Conservation (phyloP, 1,140 invertebrate species). For the Neoseiulus cucumeris region DNA sequence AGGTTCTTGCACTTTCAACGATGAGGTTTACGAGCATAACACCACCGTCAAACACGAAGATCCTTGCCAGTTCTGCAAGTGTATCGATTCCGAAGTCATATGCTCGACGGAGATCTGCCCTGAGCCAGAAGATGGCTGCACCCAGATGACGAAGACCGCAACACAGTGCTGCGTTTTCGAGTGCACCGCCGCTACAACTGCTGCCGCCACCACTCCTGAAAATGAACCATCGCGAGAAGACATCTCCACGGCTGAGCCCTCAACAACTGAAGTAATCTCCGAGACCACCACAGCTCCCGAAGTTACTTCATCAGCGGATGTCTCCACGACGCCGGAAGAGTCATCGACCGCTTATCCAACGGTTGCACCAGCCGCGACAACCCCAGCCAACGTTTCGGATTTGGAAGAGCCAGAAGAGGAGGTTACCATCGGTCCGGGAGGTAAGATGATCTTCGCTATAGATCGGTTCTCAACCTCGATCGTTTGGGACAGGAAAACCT, state of each 20-base stretch:
- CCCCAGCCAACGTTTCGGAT: background rate
- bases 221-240: background rate
- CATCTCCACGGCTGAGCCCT: background rate
- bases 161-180: background rate
- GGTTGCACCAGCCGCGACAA: background rate
- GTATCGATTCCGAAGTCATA: conserved; percentile 17
- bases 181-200: background rate
- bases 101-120: conserved; percentile 19
- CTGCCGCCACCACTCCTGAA: background rate
- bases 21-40: background rate
- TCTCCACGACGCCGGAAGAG: background rate
- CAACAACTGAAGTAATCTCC: background rate
- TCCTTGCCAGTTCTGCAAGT: conserved; percentile 17
- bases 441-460: background rate
- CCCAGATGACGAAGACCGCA: background rate
- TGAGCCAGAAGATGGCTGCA: conserved; percentile 17
- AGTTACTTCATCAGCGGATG: background rate
- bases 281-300: background rate
- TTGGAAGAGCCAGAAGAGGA: background rate
- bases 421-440: background rate
- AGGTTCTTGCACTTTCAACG: background rate
- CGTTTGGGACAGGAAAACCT: background rate
- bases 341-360: background rate
- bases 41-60: background rate
- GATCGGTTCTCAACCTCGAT: background rate